Conservation (phyloP, 2,797 vertebrate species). For the Anguilla obscura region DNA sequence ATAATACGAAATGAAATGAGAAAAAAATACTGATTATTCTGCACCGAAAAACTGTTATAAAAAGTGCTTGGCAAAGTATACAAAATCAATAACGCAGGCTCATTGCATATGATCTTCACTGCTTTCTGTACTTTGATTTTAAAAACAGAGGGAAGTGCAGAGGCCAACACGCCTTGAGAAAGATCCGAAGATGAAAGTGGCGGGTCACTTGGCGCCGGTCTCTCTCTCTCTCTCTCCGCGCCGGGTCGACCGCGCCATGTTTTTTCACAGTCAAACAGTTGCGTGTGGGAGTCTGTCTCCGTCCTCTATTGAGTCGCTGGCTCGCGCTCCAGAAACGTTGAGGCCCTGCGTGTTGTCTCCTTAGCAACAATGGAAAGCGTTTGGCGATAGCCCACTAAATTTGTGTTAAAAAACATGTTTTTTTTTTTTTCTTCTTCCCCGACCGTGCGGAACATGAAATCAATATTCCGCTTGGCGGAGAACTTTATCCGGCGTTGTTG, state of each 20-base stretch:
- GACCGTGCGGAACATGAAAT: constrained; percentile 68
- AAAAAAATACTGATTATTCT: neutral
- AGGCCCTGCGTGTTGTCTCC: constrained; percentile 59
- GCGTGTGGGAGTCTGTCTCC: constrained; percentile 57
- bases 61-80: neutral
- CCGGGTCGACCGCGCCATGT: constrained; percentile 50
- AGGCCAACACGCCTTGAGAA: constrained; percentile 37
- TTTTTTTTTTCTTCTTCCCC: neutral
- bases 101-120: neutral
- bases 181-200: constrained; percentile 40
- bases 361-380: constrained; percentile 67
- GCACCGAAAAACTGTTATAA: neutral
- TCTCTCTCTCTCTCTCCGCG: constrained; percentile 20
- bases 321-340: constrained; percentile 49
- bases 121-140: constrained; percentile 6
- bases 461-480: constrained; percentile 74
- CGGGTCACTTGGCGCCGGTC: constrained; percentile 57
- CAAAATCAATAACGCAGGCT: constrained; percentile 22
- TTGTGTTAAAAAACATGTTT: constrained; percentile 55
- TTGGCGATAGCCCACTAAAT: constrained; percentile 61
- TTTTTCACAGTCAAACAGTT: constrained; percentile 59
- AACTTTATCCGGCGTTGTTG: constrained; percentile 64
- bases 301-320: constrained; percentile 58
- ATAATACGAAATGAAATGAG: neutral
- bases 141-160: neutral